Conservation (phyloP, 1,140 invertebrate species). For the Semibalanus balanoides region DNA sequence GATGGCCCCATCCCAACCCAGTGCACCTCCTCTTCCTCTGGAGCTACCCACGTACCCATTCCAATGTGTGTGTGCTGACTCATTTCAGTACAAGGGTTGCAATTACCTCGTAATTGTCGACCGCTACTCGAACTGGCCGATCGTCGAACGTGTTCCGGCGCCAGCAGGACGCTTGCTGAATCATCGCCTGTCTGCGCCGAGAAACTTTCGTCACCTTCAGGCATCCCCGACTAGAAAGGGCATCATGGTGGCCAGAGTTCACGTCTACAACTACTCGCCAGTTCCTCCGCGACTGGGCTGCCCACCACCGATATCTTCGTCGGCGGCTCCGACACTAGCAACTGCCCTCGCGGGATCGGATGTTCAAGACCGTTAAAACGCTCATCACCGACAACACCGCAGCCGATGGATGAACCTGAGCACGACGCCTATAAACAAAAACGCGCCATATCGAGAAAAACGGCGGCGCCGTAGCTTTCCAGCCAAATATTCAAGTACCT, state of each 20-base stretch:
- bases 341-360: too few relatives aligned
- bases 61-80: neutral
- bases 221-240: slow-evolving; percentile 3
- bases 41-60: neutral
- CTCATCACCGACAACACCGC: too few relatives aligned
- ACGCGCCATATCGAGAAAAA: too few relatives aligned
- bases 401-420: too few relatives aligned
- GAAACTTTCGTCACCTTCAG: neutral
- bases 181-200: neutral
- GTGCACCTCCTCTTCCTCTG: too few relatives aligned
- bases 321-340: too few relatives aligned
- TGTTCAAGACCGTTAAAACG: too few relatives aligned
- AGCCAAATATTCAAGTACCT: too few relatives aligned
- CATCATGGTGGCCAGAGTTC: neutral
- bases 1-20: neutral
- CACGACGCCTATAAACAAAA: too few relatives aligned
- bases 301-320: too few relatives aligned
- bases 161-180: too few relatives aligned
- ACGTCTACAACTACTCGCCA: neutral
- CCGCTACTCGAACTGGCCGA: neutral
- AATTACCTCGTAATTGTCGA: neutral
- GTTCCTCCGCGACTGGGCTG: slow-evolving; percentile 6
- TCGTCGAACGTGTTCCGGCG: neutral
- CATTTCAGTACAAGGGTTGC: neutral
- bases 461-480: too few relatives aligned